Percentiles rank a stretch among this genome's conserved stretches.
These are phyloP conservation scores for Nematostella vectensis DNA, from an alignment of 92 coral and sea anemone species.

Conservation along the genomic window DNA sequence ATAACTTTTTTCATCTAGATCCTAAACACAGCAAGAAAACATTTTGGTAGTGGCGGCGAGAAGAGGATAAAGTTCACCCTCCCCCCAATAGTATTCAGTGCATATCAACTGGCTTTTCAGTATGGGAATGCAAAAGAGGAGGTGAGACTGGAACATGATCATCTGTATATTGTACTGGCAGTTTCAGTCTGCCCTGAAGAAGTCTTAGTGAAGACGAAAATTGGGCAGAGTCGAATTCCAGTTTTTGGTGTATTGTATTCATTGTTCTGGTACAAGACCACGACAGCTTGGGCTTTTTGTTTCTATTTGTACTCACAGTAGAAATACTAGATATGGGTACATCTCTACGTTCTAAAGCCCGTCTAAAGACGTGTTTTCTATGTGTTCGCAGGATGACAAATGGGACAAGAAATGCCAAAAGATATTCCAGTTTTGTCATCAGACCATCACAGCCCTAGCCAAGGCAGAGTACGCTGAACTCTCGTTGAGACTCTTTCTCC, in stretches of 20 bases:
- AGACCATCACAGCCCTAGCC: slow-evolving; percentile 92
- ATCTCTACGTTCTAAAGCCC: too few relatives aligned
- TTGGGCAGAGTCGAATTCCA: too few relatives aligned
- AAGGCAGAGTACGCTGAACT: slow-evolving; percentile 93
- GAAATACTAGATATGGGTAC: too few relatives aligned
- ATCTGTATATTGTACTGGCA: not conserved
- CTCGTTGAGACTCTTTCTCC: slow-evolving; percentile 82
- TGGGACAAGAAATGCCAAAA: slow-evolving; percentile 99
- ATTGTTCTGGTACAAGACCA: too few relatives aligned
- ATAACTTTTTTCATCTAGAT: slow-evolving; percentile 37
- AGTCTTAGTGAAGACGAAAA: too few relatives aligned
- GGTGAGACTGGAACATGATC: slow-evolving; percentile 37
- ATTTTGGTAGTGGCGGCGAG: slow-evolving; percentile 98
- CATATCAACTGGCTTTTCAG: slow-evolving; percentile 89
- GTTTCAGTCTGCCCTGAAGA: too few relatives aligned
- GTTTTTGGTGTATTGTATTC: too few relatives aligned
- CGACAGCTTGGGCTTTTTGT: too few relatives aligned
- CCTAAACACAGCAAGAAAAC: slow-evolving; percentile 92
- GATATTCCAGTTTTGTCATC: slow-evolving; percentile 99
- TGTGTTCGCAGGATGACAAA: slow-evolving; percentile 74
- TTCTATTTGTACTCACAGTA: too few relatives aligned
- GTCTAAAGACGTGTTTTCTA: not conserved
- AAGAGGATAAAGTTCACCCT: slow-evolving; percentile 92
- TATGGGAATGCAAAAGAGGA: slow-evolving; percentile 68
- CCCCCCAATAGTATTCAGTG: slow-evolving; percentile 92